phyloP scores from a whole-genome alignment of 2,113 vertebrate genomes.

The Sceloporus undulatus region DNA sequence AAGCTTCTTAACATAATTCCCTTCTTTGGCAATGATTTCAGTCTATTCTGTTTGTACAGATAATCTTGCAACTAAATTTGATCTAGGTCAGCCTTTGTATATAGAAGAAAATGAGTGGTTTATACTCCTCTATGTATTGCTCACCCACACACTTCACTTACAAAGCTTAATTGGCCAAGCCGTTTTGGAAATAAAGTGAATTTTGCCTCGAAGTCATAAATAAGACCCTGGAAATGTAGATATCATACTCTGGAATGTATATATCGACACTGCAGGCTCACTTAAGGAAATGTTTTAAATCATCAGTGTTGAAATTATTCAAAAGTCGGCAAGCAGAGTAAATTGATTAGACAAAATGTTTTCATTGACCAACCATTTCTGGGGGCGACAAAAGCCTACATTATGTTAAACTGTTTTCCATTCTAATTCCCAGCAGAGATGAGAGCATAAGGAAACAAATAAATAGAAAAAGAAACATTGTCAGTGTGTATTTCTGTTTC shows the following conservation, averaged over 20 bases:
- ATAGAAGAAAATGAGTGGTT: background rate
- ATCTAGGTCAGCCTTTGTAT: background rate
- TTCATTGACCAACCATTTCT: background rate
- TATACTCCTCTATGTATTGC: conserved; percentile 6
- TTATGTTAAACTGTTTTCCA: background rate
- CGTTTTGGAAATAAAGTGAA: conserved; percentile 4
- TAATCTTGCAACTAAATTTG: background rate
- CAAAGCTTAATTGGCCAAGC: conserved; percentile 3
- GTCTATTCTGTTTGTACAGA: background rate
- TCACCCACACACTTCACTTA: background rate
- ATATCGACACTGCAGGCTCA: background rate
- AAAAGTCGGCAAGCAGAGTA: background rate
- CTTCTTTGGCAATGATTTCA: background rate
- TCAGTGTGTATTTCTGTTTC: background rate
- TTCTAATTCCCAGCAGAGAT: background rate
- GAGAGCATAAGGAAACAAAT: conserved; percentile 10
- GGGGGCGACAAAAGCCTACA: background rate
- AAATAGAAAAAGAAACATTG: background rate
- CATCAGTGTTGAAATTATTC: conserved; percentile 26
- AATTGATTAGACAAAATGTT: conserved; percentile 44
- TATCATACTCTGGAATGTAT: background rate
- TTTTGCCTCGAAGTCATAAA: conserved; percentile 8
- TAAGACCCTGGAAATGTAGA: background rate
- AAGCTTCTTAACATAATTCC: background rate
- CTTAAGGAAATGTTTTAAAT: conserved; percentile 18